These are phyloP conservation scores for Plusia festucae DNA, from an alignment of 2,888 invertebrate species.

Conservation along the genomic window DNA sequence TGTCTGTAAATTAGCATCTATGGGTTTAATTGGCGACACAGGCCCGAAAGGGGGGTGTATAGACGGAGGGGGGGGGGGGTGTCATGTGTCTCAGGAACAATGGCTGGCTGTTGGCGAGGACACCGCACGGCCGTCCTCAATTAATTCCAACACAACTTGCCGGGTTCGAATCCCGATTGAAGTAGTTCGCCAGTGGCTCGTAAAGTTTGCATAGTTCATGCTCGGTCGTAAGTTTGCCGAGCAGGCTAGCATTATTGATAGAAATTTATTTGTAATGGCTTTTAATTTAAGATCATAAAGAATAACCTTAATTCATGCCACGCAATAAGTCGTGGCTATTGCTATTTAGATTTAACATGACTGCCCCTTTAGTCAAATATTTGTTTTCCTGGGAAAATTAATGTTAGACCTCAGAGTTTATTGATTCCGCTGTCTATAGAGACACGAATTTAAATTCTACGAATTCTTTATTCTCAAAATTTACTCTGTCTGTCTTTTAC, in stretches of 20 bases:
- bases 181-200: slow-evolving; percentile 39
- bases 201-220: slow-evolving; percentile 50
- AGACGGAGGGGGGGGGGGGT: slow-evolving; percentile 1
- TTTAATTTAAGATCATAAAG: neutral
- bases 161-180: slow-evolving; percentile 47
- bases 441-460: too few species aligned
- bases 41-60: neutral
- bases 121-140: slow-evolving; percentile 54
- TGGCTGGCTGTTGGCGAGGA: slow-evolving; percentile 35
- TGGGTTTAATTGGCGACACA: slow-evolving; percentile 53
- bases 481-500: too few species aligned
- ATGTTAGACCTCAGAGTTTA: too few species aligned
- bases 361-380: too few species aligned
- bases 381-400: too few species aligned
- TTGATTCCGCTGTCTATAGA: too few species aligned
- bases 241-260: neutral
- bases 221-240: slow-evolving; percentile 14
- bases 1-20: slow-evolving; percentile 56
- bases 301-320: too few species aligned
- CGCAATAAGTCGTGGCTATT: neutral
- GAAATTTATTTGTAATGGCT: neutral
- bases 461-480: too few species aligned
- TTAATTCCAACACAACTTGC: slow-evolving; percentile 60
- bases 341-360: too few species aligned
- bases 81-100: slow-evolving; percentile 44